Evolutionary conservation across 2,113 vertebrate genomes (phyloP), one percentile per base, ranked within the genome.

Genomic region (Menura novaehollandiae): DNA sequence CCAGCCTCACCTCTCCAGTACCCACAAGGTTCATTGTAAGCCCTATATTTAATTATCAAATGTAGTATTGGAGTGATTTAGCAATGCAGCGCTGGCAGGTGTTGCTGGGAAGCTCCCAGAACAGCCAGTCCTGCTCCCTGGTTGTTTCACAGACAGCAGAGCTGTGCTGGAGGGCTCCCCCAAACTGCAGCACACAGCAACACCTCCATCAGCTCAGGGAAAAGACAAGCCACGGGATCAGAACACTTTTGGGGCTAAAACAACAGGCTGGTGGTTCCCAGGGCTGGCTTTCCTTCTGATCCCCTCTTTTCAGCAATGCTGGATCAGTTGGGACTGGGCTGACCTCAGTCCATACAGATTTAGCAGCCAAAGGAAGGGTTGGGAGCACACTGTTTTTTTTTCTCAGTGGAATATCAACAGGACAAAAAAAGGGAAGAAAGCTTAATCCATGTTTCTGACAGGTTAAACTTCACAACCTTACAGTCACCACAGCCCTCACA

Each of bases 41-140:
- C 41, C 69, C 67, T 30, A 0, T 0, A 2, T 5, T 10, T 5
- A 3, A 26, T 44, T 11, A 32, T 15, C 30, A 27, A 82, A 28
- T 6, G n/a, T 10, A 49, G 13, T 0, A 17, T 3, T 41, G 4
- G 35, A 75, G 35, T 12, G 60, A 32, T 30, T 56, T 7, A 46
- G 55, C 59, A 82, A n/a, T 3, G 10, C 13, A 35, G 1, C 44
- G 23, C n/a, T 11, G 71, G 35, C 4, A 24, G 0, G 12, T 22
- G 13, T 2, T 47, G 39, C 76, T 13, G 10, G 4, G 41, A 23
- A 39, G 58, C 55, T 52, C 72, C 66, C 67, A 35, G 35, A 39
- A 19, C 6, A 43, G 19, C 18, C 62, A 88, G 24, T 28, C 15
- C 35, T 41, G 47, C 75, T 32, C 16, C 28, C 32, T 43, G n/a